A percentile compares a stretch with the other conserved stretches of the same genome.
These are phyloP conservation scores for Lordiphosa clarofinis DNA, from an alignment of 1,140 invertebrate genomes.

Conservation along the genomic window DNA sequence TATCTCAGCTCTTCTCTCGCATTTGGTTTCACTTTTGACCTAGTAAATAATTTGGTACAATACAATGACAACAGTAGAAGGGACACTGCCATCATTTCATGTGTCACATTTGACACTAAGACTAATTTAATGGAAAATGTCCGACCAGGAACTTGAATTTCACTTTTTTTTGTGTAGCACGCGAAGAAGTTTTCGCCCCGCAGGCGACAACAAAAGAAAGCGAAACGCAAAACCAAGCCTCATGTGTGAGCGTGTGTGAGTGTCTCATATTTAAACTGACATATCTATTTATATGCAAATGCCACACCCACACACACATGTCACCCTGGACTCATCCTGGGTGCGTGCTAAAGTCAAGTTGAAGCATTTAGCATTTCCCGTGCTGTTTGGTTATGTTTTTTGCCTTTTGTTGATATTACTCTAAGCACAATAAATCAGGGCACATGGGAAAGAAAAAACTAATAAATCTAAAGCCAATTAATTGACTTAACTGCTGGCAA, in stretches of 20 bases:
- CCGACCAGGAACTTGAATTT: conserved; percentile 27
- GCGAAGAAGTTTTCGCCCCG: conserved; percentile 11
- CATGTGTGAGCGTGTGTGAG: conserved; percentile 5
- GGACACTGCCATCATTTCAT: conserved; percentile 16
- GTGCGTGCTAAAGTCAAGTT: conserved; percentile 45
- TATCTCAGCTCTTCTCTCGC: no score
- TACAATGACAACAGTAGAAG: conserved; percentile 23
- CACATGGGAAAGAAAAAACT: conserved; percentile 52
- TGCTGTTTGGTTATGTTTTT: conserved; percentile 16
- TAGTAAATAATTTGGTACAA: conserved; percentile 56
- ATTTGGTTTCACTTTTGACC: conserved; percentile 16
- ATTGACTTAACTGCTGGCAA: conserved; percentile 69
- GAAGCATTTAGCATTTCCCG: conserved; percentile 14
- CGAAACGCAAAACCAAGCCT: conserved; percentile 4
- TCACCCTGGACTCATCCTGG: conserved; percentile 4
- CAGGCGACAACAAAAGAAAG: conserved; percentile 21
- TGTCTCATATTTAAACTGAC: conserved; percentile 61
- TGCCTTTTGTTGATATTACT: conserved; percentile 22
- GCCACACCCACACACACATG: conserved; percentile 23
- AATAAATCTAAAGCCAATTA: conserved; percentile 74
- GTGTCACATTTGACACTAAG: conserved; percentile 53
- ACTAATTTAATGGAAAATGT: conserved; percentile 62
- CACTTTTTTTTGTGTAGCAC: conserved; percentile 22
- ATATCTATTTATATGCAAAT: conserved; percentile 77
- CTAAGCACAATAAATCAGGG: conserved; percentile 60